A percentile compares a stretch with the other conserved stretches of the same genome.
Conservation (phyloP, 2,888 invertebrate genomes). For the Nomada ruficornis region DNA sequence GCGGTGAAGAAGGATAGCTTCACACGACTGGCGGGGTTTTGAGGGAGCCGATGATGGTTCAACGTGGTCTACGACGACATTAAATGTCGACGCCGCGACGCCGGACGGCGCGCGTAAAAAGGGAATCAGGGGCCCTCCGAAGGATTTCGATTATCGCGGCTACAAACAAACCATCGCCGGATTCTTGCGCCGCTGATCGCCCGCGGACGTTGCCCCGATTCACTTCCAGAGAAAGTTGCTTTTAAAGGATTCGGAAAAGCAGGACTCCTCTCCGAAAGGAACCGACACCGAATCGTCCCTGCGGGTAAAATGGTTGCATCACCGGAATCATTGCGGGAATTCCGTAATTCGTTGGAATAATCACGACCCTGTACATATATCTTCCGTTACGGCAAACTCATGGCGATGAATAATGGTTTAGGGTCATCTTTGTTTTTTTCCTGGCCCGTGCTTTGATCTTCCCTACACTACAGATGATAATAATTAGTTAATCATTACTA, state of each 20-base stretch:
- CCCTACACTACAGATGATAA: not conserved
- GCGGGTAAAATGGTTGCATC: slow-evolving; percentile 14
- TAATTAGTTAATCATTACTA: slow-evolving; percentile 17
- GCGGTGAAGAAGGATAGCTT: slow-evolving; percentile 58
- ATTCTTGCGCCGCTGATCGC: slow-evolving; percentile 68
- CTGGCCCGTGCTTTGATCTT: not conserved
- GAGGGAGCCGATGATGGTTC: slow-evolving; percentile 65
- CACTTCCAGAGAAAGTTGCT: slow-evolving; percentile 41
- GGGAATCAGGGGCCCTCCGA: slow-evolving; percentile 37
- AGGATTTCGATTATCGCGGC: slow-evolving; percentile 61
- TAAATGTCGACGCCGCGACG: slow-evolving; percentile 57
- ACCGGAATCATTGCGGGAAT: slow-evolving; percentile 29
- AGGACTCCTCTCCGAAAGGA: slow-evolving; percentile 14
- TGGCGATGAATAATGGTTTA: slow-evolving; percentile 7
- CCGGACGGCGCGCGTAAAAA: slow-evolving; percentile 49
- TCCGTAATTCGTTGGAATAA: slow-evolving; percentile 44
- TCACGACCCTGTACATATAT: slow-evolving; percentile 23
- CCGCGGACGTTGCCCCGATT: slow-evolving; percentile 60
- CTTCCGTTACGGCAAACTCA: slow-evolving; percentile 11
- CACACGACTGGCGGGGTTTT: slow-evolving; percentile 56
- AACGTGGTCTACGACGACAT: slow-evolving; percentile 61
- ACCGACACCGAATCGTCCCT: slow-evolving; percentile 2
- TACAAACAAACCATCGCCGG: slow-evolving; percentile 50
- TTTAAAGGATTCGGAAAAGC: slow-evolving; percentile 43
- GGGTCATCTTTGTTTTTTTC: slow-evolving; percentile 14